Evolutionary conservation across 2,888 invertebrate species (phyloP), one percentile per base, ranked within the genome.

Genomic region (Metallyticus violacea): DNA sequence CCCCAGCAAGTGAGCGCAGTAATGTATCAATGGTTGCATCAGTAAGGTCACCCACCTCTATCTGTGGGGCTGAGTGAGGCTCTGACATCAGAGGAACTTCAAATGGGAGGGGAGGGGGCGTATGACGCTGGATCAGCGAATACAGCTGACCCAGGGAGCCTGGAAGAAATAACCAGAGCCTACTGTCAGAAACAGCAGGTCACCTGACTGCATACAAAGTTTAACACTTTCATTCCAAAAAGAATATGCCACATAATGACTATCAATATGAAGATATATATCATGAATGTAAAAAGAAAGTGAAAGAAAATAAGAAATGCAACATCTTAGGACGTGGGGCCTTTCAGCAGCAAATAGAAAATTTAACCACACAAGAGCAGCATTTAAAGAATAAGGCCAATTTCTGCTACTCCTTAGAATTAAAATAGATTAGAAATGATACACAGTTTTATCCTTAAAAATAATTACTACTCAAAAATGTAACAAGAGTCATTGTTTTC

Each of bases 61-160:
- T 79, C 79, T 86, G 86, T 76, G 84, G 85, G 82, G 86, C 83
- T 77, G 86, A 86, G 27, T 80, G 79, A 81, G 85, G 29, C 86
- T 85, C 83, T 40, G 87, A 81, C 78, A 40, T 79, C 81, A 85
- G 79, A 30, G 85, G 86, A 83, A 80, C 86, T 28, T 87, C 85
- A 79, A 85, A 80, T 79, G 40, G 78, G 81, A 86, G 81, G 78
- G 87, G 79, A 86, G 81, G 81, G 78, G 87, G 88, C 78, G 86
- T 87, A 77, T 88, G 88, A 81, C 88, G 88, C 86, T 88, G 87
- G 85, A 88, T 87, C 87, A 88, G 87, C 79, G 87, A 88, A 88
- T 88, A 88, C 88, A 88, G 88, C 87, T 88, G 87, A 86, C 87
- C 87, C 87, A 88, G 87, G 86, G 85, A 87, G 85, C 88, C 88